Conservation (phyloP, 2,888 invertebrate genomes). For the Drosophila anomalata region DNA sequence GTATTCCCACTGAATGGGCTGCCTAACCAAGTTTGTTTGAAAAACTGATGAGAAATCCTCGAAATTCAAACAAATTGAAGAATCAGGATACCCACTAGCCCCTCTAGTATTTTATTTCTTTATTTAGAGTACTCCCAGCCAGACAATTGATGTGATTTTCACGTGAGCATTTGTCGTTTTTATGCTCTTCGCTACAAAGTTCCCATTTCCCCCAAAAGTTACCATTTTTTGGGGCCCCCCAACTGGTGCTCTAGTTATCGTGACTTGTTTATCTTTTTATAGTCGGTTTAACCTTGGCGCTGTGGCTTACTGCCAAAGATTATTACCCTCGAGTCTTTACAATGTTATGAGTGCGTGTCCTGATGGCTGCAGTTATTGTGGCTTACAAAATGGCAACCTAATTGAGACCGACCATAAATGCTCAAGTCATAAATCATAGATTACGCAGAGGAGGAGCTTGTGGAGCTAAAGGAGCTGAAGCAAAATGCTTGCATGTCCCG, state of each 20-base stretch:
- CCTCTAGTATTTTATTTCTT: slow-evolving; percentile 14
- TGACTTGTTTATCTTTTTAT: slow-evolving; percentile 71
- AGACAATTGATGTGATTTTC: slow-evolving; percentile 80
- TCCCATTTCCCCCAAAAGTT: neutral
- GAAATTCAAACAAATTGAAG: neutral
- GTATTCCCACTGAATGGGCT: neutral
- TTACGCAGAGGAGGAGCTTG: slow-evolving; percentile 37
- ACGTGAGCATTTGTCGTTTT: slow-evolving; percentile 74
- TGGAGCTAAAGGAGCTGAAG: neutral
- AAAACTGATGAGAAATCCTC: neutral
- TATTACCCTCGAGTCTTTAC: slow-evolving; percentile 47
- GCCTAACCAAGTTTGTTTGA: neutral
- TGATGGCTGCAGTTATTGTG: slow-evolving; percentile 58
- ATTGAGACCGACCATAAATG: slow-evolving; percentile 73
- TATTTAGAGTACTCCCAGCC: slow-evolving; percentile 54
- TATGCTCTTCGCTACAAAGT: slow-evolving; percentile 5
- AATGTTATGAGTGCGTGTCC: slow-evolving; percentile 73
- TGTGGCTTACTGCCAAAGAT: slow-evolving; percentile 51
- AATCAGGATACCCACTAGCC: neutral
- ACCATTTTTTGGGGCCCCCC: neutral
- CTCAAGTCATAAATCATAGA: slow-evolving; percentile 71
- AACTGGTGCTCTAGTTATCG: slow-evolving; percentile 34
- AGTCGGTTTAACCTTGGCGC: slow-evolving; percentile 69
- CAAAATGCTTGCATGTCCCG: slow-evolving; percentile 42
- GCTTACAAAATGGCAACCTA: slow-evolving; percentile 72